A percentile compares a stretch with the other conserved stretches of the same genome.
Evolutionary conservation across 2,113 vertebrate genomes (phyloP).

Genomic region (Probosciger aterrimus): DNA sequence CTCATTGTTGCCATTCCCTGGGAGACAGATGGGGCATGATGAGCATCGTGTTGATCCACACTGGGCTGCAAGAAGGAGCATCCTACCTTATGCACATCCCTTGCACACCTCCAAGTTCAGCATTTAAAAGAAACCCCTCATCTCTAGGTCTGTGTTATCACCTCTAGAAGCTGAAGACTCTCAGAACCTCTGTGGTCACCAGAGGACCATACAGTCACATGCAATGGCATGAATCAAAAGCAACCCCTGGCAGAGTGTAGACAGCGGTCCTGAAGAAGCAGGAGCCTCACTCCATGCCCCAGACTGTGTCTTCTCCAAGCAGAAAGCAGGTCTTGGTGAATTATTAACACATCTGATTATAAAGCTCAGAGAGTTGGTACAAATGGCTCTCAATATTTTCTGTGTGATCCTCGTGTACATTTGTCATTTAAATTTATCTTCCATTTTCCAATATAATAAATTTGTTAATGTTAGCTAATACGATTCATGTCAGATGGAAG

Average conservation of each 20-base stretch:
- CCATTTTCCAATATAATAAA: not conserved
- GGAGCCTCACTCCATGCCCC: not conserved
- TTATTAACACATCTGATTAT: not conserved
- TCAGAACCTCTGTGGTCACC: too few species aligned
- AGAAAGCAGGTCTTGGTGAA: not conserved
- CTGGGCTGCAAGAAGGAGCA: not conserved
- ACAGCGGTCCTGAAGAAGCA: rapidly evolving
- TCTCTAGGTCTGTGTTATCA: not conserved
- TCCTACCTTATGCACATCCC: not conserved
- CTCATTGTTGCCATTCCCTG: not conserved
- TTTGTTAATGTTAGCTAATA: not conserved
- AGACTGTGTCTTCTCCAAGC: not conserved
- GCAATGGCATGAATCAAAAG: not conserved
- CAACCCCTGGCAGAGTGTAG: not conserved
- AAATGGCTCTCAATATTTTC: not conserved
- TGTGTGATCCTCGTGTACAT: not conserved
- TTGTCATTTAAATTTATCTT: not conserved
- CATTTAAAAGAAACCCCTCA: not conserved
- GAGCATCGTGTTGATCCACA: not conserved
- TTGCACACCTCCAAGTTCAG: not conserved
- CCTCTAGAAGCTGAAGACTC: not conserved
- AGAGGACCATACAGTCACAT: rapidly evolving
- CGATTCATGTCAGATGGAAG: not conserved
- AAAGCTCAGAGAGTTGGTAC: not conserved
- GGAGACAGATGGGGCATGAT: not conserved